Evolutionary conservation across 2,888 invertebrate genomes (phyloP).

Genomic region (Taenaris catops): DNA sequence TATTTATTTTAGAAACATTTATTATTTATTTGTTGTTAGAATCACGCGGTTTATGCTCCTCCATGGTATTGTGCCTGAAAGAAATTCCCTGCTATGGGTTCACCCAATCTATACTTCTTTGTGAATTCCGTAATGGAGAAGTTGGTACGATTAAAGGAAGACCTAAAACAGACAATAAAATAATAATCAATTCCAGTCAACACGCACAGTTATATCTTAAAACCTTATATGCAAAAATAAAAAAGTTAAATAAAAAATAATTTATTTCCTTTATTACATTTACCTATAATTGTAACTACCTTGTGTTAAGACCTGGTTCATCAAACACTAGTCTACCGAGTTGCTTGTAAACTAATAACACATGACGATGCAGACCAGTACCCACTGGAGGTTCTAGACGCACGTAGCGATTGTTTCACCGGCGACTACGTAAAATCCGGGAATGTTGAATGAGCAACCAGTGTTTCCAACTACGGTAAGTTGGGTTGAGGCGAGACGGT

Average conservation of each 20-base stretch:
- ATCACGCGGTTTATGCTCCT: no score
- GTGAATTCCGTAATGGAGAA: slow-evolving; percentile 82
- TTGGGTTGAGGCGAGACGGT: neutral
- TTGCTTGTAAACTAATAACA: slow-evolving; percentile 3
- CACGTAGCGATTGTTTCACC: slow-evolving; percentile 88
- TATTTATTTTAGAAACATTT: no score
- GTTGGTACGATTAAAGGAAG: slow-evolving; percentile 48
- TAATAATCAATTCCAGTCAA: no score
- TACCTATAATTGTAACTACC: no score
- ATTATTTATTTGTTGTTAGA: no score
- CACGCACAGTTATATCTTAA: no score
- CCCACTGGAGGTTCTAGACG: slow-evolving; percentile 83
- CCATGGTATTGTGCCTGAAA: slow-evolving; percentile 89
- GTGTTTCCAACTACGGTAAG: slow-evolving; percentile 91
- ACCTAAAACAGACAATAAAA: no score
- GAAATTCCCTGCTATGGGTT: slow-evolving; percentile 90
- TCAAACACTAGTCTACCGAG: neutral
- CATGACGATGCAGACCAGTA: slow-evolving; percentile 1
- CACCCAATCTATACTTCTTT: slow-evolving; percentile 84
- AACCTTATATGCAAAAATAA: no score
- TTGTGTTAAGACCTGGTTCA: neutral
- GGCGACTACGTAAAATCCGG: slow-evolving; percentile 82
- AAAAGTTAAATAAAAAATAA: no score
- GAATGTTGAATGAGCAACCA: slow-evolving; percentile 94
- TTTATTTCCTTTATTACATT: no score